These are phyloP conservation scores for Lerema accius DNA, from an alignment of 1,140 invertebrate species.

Conservation along the genomic window DNA sequence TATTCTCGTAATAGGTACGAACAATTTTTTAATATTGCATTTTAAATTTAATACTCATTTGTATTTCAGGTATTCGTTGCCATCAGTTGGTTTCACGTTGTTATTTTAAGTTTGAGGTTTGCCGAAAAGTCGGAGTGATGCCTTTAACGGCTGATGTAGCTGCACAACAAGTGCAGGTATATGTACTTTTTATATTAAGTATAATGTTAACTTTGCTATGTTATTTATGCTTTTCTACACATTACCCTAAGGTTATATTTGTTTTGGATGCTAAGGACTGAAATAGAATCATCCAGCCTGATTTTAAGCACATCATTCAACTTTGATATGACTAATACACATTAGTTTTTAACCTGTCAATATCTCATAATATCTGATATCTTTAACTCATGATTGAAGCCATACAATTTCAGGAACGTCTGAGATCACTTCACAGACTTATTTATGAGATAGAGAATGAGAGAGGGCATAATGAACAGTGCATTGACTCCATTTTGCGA, in stretches of 20 bases:
- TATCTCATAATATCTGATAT: too few species aligned
- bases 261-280: too few species aligned
- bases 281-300: too few species aligned
- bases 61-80: conserved; percentile 55
- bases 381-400: too few species aligned
- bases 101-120: conserved; percentile 59
- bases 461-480: conserved; percentile 89
- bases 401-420: conserved; percentile 85
- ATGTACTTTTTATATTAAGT: conserved; percentile 1
- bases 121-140: conserved; percentile 79
- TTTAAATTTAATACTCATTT: not conserved
- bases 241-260: too few species aligned
- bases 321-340: too few species aligned
- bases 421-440: conserved; percentile 89
- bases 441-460: conserved; percentile 93
- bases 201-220: too few species aligned
- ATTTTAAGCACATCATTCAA: too few species aligned
- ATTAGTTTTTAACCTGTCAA: too few species aligned
- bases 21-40: too few species aligned
- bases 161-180: conserved; percentile 88
- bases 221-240: too few species aligned
- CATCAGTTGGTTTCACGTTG: conserved; percentile 58
- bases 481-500: conserved; percentile 90
- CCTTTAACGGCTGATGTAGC: conserved; percentile 90
- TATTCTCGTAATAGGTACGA: too few species aligned